Base-by-base conservation (phyloP, 2,888 invertebrate species). In the Xestia xanthographa region DNA sequence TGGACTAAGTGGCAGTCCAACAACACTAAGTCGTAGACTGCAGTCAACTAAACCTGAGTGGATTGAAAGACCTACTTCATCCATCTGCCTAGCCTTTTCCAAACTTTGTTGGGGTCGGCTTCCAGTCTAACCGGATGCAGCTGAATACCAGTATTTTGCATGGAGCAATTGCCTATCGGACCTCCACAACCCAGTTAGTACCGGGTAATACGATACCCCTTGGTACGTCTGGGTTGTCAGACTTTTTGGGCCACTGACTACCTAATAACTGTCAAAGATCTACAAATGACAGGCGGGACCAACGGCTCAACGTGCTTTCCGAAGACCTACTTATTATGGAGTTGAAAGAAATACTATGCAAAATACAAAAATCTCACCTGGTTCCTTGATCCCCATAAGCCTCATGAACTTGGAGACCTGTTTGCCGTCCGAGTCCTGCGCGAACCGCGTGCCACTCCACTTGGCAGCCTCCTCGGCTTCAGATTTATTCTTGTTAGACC, bases 371-470 rank as follows among this genome's bases (percentile, higher is more conserved):
- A 9, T n/a, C 41, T 45, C 70, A 95, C 96, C 94, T 60, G 96
- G 95, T 41, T 97, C 97, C 93, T 98, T 98, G 83, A 99, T 99
- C 68, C 99, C 99, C 99, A 99, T 99, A 66, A 99, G 97, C 83
- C 99, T 97, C 96, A 99, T 98, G 95, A 99, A 99, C 96, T 99
- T 99, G 77, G 98, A 98, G 0, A 98, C 98, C 89, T 99, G 98
- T 94, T 98, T 98, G 82, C 99, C 99, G 94, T 99, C 99, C 38
- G 98, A 97, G 95, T 99, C 99, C 92, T 99, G 98, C 0, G 98
- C 98, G 95, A 99, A 99, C 43, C 98, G 98, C 0, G 99, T 98
- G 83, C 98, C 98, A 87, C 98, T 98, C 99, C 99, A 99, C 82
- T 98, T 97, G 86, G 95, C 95, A 1, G 95, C 95, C 76, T 95